Evolutionary conservation across 2,113 vertebrate species (phyloP), one percentile per base, ranked within the genome.

Genomic region (Rhegmatorhina hoffmannsi): DNA sequence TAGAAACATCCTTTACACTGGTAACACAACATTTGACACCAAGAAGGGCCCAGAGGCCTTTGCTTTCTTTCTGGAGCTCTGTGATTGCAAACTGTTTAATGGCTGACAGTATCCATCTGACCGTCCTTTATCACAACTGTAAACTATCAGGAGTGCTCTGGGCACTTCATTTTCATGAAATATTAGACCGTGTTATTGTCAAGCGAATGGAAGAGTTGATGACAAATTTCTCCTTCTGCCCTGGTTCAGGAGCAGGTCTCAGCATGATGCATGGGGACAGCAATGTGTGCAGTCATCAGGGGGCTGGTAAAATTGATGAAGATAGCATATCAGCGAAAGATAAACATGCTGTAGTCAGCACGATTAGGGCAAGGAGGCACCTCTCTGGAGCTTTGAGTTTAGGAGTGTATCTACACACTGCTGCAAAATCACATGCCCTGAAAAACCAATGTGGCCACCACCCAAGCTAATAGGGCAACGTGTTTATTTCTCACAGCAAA

Each of bases 131-230:
- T 98, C 97, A 97, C 94, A 97, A 96, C 97, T 97, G 94, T 97
- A 98, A 98, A 96, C 97, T 96, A 96, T 95, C 82, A 97, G 98
- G 98, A 98, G 97, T 98, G 98, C 98, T 97, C 98, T 98, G 84
- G 94, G 98, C 98, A 98, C 98, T 99, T 99, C 98, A 98, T 99
- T 99, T 99, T 98, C 98, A 98, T 99, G 99, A 99, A 99, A 98
- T 99, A 99, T 98, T 97, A 98, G 97, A 92, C 93, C 11, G 83
- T 98, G 98, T 98, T 98, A 98, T 98, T 98, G 98, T 99, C 99
- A 99, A 97, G 94, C 81, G 94, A 97, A 97, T 96, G 97, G 96
- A 98, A 97, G 97, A 97, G 97, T 94, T 98, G 97, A 98, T 99
- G 99, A 99, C 98, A 99, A 99, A 99, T 99, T 97, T 97, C 97